Evolutionary conservation across 2,888 invertebrate genomes (phyloP).

Genomic region (Nesidiocoris tenuis): DNA sequence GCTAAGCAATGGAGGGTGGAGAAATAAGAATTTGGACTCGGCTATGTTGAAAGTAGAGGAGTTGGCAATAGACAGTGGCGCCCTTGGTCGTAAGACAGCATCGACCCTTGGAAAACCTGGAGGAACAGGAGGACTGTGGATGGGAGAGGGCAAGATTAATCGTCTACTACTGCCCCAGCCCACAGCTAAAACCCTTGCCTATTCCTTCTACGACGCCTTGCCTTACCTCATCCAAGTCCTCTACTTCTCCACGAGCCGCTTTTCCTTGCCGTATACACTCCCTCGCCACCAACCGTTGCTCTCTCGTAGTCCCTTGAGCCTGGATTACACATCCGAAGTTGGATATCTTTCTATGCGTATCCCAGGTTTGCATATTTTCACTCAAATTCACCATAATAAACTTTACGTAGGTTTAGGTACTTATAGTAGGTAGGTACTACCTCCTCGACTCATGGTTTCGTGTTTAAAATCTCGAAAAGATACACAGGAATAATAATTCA

Average conservation of each 20-base stretch:
- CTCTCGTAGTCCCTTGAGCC: not conserved
- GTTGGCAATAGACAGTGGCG: not conserved
- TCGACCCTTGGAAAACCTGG: constrained; percentile 29
- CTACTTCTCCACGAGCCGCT: not conserved
- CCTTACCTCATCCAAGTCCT: not conserved
- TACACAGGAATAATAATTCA: too few relatives aligned
- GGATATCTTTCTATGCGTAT: not conserved
- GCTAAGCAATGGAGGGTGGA: too few relatives aligned
- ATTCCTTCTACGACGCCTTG: too few relatives aligned
- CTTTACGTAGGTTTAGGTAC: too few relatives aligned
- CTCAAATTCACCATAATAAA: too few relatives aligned
- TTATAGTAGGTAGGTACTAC: too few relatives aligned
- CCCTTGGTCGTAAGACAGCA: constrained; percentile 14
- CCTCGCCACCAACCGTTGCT: not conserved
- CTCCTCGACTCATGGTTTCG: too few relatives aligned
- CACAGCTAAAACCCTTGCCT: too few relatives aligned
- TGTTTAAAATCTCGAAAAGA: too few relatives aligned
- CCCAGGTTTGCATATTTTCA: too few relatives aligned
- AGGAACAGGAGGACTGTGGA: not conserved
- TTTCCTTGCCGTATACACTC: not conserved
- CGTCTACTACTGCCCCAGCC: not conserved
- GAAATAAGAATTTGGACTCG: not conserved
- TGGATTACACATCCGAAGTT: not conserved
- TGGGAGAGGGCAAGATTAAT: not conserved
- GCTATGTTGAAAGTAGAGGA: not conserved